These are phyloP conservation scores for Odontocolon sp. DNA, from an alignment of 2,888 invertebrate genomes.

Conservation along the genomic window DNA sequence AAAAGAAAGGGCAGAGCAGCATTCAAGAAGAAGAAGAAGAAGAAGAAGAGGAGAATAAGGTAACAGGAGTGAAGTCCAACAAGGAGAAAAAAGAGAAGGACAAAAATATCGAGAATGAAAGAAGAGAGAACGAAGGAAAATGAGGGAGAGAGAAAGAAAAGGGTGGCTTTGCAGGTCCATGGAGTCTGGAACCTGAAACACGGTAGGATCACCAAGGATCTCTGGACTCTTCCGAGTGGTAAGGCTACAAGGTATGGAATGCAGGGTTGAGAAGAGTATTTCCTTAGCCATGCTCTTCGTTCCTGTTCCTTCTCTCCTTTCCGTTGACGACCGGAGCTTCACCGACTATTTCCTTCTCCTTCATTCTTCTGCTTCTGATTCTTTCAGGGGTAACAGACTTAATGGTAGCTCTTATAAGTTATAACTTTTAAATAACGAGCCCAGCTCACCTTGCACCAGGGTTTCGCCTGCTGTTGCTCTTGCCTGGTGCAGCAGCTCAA, in stretches of 20 bases:
- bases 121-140: not conserved
- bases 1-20: slow-evolving; percentile 13
- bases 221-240: not conserved
- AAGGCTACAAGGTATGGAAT: slow-evolving; percentile 60
- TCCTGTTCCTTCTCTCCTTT: slow-evolving; percentile 16
- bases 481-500: slow-evolving; percentile 9
- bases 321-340: not conserved
- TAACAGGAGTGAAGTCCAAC: slow-evolving; percentile 14
- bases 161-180: not conserved
- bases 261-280: slow-evolving; percentile 53
- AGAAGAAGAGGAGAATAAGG: not conserved
- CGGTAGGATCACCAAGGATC: slow-evolving; percentile 18
- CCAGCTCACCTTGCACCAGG: slow-evolving; percentile 71
- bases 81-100: slow-evolving; percentile 17
- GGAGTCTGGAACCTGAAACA: not conserved
- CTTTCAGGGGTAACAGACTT: slow-evolving; percentile 65
- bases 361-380: slow-evolving; percentile 8
- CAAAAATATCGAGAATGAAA: slow-evolving; percentile 17
- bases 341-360: not conserved
- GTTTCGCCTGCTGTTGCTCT: slow-evolving; percentile 63
- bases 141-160: slow-evolving; percentile 12
- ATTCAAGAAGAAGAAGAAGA: not conserved
- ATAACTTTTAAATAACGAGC: slow-evolving; percentile 76
- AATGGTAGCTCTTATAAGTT: slow-evolving; percentile 75
- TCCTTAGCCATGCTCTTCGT: slow-evolving; percentile 49